These are phyloP conservation scores for Protomyctophum bolini DNA, from an alignment of 2,113 vertebrate genomes.

Conservation along the genomic window DNA sequence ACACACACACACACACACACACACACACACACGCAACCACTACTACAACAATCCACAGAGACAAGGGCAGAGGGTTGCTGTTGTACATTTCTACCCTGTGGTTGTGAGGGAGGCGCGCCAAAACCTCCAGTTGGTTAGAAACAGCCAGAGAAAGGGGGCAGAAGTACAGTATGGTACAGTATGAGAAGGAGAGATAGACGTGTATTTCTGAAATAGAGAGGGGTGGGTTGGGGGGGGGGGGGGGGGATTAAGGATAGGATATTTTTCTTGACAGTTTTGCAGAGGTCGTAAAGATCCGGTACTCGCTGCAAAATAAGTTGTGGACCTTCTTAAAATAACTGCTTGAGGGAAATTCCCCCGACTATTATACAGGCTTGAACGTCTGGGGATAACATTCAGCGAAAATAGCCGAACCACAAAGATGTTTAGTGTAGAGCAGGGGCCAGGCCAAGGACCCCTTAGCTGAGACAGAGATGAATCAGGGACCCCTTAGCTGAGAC, in stretches of 20 bases:
- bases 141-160: conserved; percentile 17
- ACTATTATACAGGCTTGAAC: background rate
- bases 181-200: background rate
- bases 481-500: too few relatives aligned
- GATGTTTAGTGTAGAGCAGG: background rate
- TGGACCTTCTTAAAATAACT: conserved; percentile 21
- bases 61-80: conserved; percentile 47
- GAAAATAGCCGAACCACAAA: background rate
- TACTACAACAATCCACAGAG: conserved; percentile 23
- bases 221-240: background rate
- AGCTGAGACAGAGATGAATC: too few relatives aligned
- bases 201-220: conserved; percentile 15
- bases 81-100: conserved; percentile 56
- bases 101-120: conserved; percentile 42
- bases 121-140: conserved; percentile 31
- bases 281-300: conserved; percentile 19
- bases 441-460: too few relatives aligned
- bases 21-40: conserved; percentile 35
- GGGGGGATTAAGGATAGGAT: background rate
- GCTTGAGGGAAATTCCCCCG: background rate
- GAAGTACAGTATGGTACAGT: background rate
- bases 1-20: conserved; percentile 3
- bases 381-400: background rate
- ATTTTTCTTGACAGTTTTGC: conserved; percentile 18
- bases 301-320: conserved; percentile 5